phyloP scores from a whole-genome alignment of 2,888 invertebrate genomes.

The Priocnemis perturbator region DNA sequence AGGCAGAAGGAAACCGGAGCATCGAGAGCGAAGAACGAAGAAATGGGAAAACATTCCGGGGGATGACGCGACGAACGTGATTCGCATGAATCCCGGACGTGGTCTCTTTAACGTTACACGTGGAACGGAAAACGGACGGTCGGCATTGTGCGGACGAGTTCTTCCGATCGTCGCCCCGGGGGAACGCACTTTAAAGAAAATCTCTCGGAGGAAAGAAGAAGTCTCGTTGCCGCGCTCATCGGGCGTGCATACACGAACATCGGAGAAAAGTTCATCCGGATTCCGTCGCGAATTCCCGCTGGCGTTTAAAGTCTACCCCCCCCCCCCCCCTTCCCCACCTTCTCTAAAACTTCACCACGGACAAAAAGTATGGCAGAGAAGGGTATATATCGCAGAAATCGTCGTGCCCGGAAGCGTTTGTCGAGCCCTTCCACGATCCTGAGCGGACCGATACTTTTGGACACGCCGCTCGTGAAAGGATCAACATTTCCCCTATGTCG shows the following conservation, averaged over 20 bases:
- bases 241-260: conserved; percentile 17
- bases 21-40: no score
- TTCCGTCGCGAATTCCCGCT: conserved; percentile 22
- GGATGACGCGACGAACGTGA: no score
- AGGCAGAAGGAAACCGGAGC: no score
- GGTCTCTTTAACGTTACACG: neutral
- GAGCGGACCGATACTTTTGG: no score
- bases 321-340: neutral
- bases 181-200: conserved; percentile 3
- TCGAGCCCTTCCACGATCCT: no score
- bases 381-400: conserved; percentile 26
- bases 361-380: neutral
- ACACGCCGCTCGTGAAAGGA: no score
- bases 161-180: conserved; percentile 4
- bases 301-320: neutral
- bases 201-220: neutral
- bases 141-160: neutral
- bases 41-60: no score
- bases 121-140: neutral
- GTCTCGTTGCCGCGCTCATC: conserved; percentile 15
- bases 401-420: neutral
- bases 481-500: no score
- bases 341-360: conserved; percentile 14
- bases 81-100: no score
- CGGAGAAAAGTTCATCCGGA: conserved; percentile 19